Evolutionary conservation across 2,113 vertebrate genomes (phyloP), one percentile per base, ranked within the genome.

Genomic region (Cyprinus carpio): DNA sequence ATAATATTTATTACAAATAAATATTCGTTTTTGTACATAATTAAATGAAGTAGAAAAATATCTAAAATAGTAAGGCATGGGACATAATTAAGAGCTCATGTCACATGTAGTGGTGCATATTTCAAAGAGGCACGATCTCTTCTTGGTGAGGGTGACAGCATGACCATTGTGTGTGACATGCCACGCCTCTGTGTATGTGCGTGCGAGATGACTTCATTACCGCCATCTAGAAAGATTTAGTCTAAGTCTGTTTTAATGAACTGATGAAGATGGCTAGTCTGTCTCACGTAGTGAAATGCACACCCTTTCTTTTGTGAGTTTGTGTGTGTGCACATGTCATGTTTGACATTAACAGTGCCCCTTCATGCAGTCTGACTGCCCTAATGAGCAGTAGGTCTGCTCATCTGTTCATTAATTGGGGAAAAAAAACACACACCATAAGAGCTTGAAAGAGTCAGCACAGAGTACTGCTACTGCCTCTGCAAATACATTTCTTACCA

Each of bases 391-490:
- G 87, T 20, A 84, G 74, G 84, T 83, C 85, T 84, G 83, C 82
- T 92, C 83, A 79, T 88, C 88, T 87, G 84, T 84, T 84, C 75
- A 83, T 84, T 93, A 93, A 93, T 90, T 92, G 90, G 89, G 89
- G 79, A 91, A 81, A 92, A 88, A 88, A 90, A 90, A 91, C 77
- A 92, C 43, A 90, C 86, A 84, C 75, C 82, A 90, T 88, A 60
- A 75, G 75, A 46, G 13, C 88, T 87, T 89, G 84, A 49, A 29
- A 86, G 76, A 76, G 56, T 67, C 40, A 78, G 34, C 51, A 4
- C 3, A 76, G 34, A 75, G 64, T 69, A 16, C 37, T 23, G 54
- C 31, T 74, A 56, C 40, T 78, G 27, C 18, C 60, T 76, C 23
- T 62, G 76, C 18, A 49, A 76, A 71, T 79, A 37, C 18, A 67